Evolutionary conservation across 2,797 vertebrate genomes (phyloP).

Genomic region (Glossophaga mutica): DNA sequence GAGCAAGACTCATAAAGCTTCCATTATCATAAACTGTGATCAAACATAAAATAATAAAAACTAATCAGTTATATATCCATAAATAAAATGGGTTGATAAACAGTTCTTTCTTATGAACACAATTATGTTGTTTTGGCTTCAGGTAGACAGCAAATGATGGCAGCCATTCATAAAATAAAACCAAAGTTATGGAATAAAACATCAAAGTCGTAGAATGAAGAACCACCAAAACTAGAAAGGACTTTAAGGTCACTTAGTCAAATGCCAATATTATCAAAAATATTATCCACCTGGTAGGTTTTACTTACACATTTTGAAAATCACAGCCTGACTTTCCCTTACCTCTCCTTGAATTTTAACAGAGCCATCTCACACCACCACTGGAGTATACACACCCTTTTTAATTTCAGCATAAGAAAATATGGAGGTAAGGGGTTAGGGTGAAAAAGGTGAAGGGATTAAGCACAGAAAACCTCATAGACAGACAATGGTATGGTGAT

Average conservation of each 20-base stretch:
- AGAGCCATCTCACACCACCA: background rate
- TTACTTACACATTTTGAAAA: background rate
- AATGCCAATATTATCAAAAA: background rate
- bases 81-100: constrained; percentile 21
- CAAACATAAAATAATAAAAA: background rate
- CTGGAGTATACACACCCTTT: background rate
- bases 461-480: background rate
- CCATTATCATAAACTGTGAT: background rate
- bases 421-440: background rate
- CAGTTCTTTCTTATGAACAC: background rate
- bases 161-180: constrained; percentile 12
- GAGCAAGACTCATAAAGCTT: background rate
- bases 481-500: background rate
- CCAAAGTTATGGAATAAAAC: constrained; percentile 3
- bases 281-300: background rate
- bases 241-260: background rate
- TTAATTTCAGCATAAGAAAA: background rate
- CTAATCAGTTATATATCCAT: background rate
- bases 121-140: background rate
- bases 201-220: background rate
- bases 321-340: background rate
- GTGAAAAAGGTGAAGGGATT: background rate
- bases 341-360: constrained; percentile 3
- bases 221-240: background rate
- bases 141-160: background rate